Percentiles rank a stretch among this genome's conserved stretches.
phyloP scores from a whole-genome alignment of 2,797 vertebrate species.

The Tolypeutes matacus region DNA sequence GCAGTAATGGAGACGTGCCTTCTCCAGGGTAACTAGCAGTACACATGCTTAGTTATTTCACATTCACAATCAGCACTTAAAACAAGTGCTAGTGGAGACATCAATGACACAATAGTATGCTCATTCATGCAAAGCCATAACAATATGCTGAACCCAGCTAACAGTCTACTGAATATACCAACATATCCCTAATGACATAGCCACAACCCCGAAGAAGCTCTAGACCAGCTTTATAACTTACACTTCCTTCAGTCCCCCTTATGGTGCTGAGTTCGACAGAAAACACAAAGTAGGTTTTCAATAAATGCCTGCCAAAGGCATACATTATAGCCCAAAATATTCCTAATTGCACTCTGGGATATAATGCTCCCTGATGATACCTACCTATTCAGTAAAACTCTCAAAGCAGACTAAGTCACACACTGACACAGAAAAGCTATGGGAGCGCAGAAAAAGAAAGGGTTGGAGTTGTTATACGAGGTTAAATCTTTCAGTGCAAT shows the following conservation, averaged over 20 bases:
- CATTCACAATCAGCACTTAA: neutral
- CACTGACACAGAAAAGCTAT: neutral
- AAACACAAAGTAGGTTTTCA: neutral
- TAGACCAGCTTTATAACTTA: neutral
- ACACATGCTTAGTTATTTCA: neutral
- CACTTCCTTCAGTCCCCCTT: neutral
- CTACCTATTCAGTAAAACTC: neutral
- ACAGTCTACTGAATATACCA: neutral
- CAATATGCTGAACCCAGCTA: neutral
- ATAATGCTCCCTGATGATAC: neutral
- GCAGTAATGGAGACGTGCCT: neutral
- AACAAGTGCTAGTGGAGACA: neutral
- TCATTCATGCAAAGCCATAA: no score
- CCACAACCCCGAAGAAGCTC: neutral
- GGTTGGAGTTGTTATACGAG: fast-evolving
- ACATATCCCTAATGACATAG: neutral
- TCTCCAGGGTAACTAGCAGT: neutral
- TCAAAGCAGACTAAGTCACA: neutral
- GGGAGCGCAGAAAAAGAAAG: neutral
- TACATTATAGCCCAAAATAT: neutral
- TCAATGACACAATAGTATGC: neutral
- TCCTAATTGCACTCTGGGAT: neutral
- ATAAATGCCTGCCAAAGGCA: neutral
- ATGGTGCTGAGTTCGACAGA: neutral
- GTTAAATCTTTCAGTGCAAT: neutral